A percentile compares a stretch with the other conserved stretches of the same genome.
These are phyloP conservation scores for Tetramorium bicarinatum DNA, from an alignment of 2,888 invertebrate genomes.

Conservation along the genomic window DNA sequence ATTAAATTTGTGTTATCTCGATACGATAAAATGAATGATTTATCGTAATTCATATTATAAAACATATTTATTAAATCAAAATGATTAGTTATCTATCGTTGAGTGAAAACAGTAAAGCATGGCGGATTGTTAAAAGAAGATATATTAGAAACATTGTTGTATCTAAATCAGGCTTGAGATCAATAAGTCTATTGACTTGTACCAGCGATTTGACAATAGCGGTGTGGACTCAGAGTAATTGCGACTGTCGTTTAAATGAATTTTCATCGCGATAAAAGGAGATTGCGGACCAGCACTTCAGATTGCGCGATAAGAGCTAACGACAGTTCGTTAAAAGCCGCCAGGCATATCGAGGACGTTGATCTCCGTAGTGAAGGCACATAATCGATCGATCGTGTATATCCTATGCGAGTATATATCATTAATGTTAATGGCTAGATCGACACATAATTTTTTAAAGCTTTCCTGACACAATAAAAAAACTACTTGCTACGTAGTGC, in stretches of 20 bases:
- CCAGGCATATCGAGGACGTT: slow-evolving; percentile 60
- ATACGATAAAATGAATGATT: not conserved
- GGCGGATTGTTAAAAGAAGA: not conserved
- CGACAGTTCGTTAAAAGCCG: slow-evolving; percentile 73
- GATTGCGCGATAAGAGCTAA: slow-evolving; percentile 71
- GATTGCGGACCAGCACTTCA: slow-evolving; percentile 59
- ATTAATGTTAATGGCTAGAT: slow-evolving; percentile 24
- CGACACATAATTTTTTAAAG: not conserved
- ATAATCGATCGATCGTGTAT: slow-evolving; percentile 62
- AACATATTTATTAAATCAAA: not conserved
- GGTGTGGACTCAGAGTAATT: slow-evolving; percentile 57
- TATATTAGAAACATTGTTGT: slow-evolving; percentile 17
- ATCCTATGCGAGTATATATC: slow-evolving; percentile 20
- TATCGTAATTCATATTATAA: not conserved
- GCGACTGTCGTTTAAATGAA: slow-evolving; percentile 70
- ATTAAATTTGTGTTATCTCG: not conserved
- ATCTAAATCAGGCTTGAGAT: slow-evolving; percentile 18
- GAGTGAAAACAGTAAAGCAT: not conserved
- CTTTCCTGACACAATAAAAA: not conserved
- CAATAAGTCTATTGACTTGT: slow-evolving; percentile 45
- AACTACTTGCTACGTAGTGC: not conserved
- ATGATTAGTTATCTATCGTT: not conserved
- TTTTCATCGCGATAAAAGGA: slow-evolving; percentile 70
- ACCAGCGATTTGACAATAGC: slow-evolving; percentile 48
- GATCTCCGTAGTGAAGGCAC: slow-evolving; percentile 56